A percentile compares a stretch with the other conserved stretches of the same genome.
phyloP scores from a whole-genome alignment of 2,888 invertebrate genomes.

The Eugnorisma glareosa region DNA sequence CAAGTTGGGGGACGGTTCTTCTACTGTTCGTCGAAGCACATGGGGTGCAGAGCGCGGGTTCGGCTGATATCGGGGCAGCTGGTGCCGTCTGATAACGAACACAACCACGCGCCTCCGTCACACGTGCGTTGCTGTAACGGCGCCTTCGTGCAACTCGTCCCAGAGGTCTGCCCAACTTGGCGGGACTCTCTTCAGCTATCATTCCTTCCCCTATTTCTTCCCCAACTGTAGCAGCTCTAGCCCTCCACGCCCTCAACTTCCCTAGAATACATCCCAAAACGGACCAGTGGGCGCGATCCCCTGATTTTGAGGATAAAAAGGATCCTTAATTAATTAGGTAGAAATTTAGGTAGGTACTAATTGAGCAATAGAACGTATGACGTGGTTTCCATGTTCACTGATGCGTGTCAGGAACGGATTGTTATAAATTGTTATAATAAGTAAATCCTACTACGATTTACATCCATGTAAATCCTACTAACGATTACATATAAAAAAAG shows the following conservation, averaged over 20 bases:
- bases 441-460: no score
- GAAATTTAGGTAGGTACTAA: conserved; percentile 60
- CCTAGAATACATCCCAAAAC: conserved; percentile 61
- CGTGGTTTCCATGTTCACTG: conserved; percentile 64
- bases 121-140: conserved; percentile 88
- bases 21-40: no score
- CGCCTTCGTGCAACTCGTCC: conserved; percentile 87
- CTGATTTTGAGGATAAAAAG: no score
- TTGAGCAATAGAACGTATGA: conserved; percentile 47
- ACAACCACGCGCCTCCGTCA: conserved; percentile 86
- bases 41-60: no score
- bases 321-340: no score
- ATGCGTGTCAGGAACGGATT: conserved; percentile 1
- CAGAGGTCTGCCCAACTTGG: conserved; percentile 68
- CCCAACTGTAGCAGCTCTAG: conserved; percentile 79
- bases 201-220: conserved; percentile 79
- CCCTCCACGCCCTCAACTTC: conserved; percentile 84
- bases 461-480: no score
- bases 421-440: no score
- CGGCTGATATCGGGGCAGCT: no score
- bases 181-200: conserved; percentile 69
- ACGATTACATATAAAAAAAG: no score
- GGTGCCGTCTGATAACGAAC: no score
- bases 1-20: no score
- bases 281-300: no score